Evolutionary conservation across 2,113 vertebrate genomes (phyloP).

Genomic region (Phaethon lepturus): DNA sequence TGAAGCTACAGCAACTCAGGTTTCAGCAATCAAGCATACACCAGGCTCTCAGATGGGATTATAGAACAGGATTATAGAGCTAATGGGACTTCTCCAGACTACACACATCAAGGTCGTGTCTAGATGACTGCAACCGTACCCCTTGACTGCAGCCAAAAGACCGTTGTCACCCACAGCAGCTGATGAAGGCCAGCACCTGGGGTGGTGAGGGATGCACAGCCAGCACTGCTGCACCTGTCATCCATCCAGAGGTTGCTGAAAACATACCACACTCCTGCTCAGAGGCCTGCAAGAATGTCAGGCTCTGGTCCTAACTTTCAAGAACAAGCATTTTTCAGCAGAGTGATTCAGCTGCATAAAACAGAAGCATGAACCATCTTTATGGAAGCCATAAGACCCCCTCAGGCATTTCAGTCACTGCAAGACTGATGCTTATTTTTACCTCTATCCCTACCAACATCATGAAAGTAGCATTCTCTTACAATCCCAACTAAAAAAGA

Average conservation of each 20-base stretch:
- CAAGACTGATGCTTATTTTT: background rate
- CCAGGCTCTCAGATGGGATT: background rate
- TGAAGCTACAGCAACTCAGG: background rate
- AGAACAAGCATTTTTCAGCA: background rate
- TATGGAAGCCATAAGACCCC: background rate
- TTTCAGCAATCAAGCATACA: background rate
- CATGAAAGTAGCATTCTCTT: background rate
- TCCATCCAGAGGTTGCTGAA: background rate
- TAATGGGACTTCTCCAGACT: background rate
- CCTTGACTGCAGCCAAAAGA: background rate
- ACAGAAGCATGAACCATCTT: background rate
- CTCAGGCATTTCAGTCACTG: background rate
- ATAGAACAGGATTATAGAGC: background rate
- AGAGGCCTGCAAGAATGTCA: background rate
- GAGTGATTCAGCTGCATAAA: background rate
- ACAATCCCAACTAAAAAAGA: background rate
- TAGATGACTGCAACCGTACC: background rate
- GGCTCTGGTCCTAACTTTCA: background rate
- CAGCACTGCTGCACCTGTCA: background rate
- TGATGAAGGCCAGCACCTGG: accelerated
- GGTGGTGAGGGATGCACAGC: accelerated
- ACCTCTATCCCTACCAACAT: background rate
- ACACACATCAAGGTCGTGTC: background rate
- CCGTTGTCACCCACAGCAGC: accelerated
- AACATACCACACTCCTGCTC: background rate